Evolutionary conservation across 2,888 invertebrate species (phyloP).

Genomic region (Nomada lathburiana): DNA sequence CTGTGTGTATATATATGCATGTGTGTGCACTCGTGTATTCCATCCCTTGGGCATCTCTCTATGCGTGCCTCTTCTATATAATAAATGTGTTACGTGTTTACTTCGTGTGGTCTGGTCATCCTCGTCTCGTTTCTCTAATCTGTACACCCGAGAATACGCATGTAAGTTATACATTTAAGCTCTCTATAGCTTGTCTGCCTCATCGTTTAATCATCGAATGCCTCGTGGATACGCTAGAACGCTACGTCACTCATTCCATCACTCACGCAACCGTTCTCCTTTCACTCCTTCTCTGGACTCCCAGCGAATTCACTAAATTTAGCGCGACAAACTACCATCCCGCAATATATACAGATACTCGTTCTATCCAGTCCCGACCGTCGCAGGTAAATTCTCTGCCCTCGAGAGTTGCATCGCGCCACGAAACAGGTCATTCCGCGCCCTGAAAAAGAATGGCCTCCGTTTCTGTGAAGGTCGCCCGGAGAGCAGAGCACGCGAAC

Average conservation of each 20-base stretch:
- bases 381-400: slow-evolving; percentile 4
- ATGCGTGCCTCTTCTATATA: slow-evolving; percentile 51
- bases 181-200: slow-evolving; percentile 69
- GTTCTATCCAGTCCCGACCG: slow-evolving; percentile 21
- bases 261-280: slow-evolving; percentile 53
- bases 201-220: slow-evolving; percentile 67
- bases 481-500: not conserved
- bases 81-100: slow-evolving; percentile 39
- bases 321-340: slow-evolving; percentile 65
- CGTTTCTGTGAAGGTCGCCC: not conserved
- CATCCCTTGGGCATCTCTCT: slow-evolving; percentile 40
- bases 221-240: slow-evolving; percentile 73
- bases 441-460: not conserved
- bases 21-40: slow-evolving; percentile 49
- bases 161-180: slow-evolving; percentile 74
- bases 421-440: slow-evolving; percentile 25
- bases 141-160: slow-evolving; percentile 78
- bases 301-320: slow-evolving; percentile 66
- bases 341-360: slow-evolving; percentile 70
- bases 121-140: slow-evolving; percentile 66
- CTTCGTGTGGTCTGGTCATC: slow-evolving; percentile 59
- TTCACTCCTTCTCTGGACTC: slow-evolving; percentile 47
- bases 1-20: slow-evolving; percentile 41
- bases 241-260: slow-evolving; percentile 61
- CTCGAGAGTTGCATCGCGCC: slow-evolving; percentile 1